These are phyloP conservation scores for Noctua janthina DNA, from an alignment of 2,888 invertebrate genomes.

Conservation along the genomic window DNA sequence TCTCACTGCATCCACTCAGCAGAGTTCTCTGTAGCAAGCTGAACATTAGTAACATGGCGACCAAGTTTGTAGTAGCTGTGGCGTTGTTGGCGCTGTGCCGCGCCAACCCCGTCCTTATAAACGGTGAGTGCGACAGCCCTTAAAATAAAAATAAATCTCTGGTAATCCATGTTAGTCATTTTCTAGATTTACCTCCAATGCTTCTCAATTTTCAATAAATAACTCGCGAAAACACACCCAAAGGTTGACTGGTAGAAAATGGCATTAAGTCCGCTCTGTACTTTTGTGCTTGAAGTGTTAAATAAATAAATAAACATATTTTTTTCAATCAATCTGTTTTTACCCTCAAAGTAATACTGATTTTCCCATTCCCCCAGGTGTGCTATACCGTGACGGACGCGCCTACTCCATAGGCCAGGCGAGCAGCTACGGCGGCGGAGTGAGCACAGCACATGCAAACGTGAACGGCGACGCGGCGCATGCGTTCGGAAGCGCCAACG, in stretches of 20 bases:
- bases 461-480: slow-evolving; percentile 71
- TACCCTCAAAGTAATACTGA: not conserved
- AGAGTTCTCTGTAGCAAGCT: slow-evolving; percentile 54
- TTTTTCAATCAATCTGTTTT: not conserved
- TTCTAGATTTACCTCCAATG: too few relatives aligned
- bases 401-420: slow-evolving; percentile 79
- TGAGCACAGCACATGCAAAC: slow-evolving; percentile 77
- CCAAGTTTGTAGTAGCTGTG: slow-evolving; percentile 81
- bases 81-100: slow-evolving; percentile 82
- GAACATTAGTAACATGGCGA: slow-evolving; percentile 78
- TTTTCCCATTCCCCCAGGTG: slow-evolving; percentile 70
- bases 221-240: too few relatives aligned
- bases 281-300: too few relatives aligned
- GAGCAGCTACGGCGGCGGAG: slow-evolving; percentile 75
- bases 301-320: too few relatives aligned
- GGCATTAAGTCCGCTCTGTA: too few relatives aligned
- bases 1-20: slow-evolving; percentile 87
- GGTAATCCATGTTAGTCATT: not conserved
- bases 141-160: not conserved
- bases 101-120: slow-evolving; percentile 81
- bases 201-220: not conserved
- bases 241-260: too few relatives aligned
- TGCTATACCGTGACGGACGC: slow-evolving; percentile 82
- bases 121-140: slow-evolving; percentile 76
- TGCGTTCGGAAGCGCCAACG: slow-evolving; percentile 56